Base-by-base conservation (phyloP, 1,140 invertebrate species). In the Aleiodes sp. region DNA sequence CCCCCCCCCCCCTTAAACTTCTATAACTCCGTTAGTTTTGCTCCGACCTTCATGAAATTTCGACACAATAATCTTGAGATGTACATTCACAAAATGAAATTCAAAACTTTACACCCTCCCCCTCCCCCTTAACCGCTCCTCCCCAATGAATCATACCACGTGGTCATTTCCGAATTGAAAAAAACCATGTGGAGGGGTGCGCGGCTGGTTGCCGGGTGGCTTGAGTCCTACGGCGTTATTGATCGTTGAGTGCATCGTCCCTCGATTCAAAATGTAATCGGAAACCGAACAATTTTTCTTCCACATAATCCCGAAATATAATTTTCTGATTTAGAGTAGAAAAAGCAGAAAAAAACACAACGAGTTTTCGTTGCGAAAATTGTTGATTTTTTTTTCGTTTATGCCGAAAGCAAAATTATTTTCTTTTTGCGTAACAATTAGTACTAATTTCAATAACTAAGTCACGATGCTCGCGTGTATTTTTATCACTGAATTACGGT, bases 401-500 rank as follows among this genome's bases (percentile, higher is more conserved):
- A n/a, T n/a, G n/a, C 2, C 2, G 9, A 14, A 63, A 35, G 4
- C 4, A 52, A 26, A 52, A 52, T 8, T 24, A 0, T 24, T 8
- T 3, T 1, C 19, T 24, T 16, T 46, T 21, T 12, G 2, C 46
- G 1, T 21, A 1, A 24, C 21, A 52, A 24, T 52, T 26, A 1
- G 12, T 12, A 43, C n/a, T 16, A n/a, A 1, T 3, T 3, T 43
- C n/a, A 43, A 6, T 43, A 2, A 14, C 26, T 21, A 52, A 68
- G 33, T 33, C 43, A 31, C 7, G 63, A 61, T 8, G 39, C 70
- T 46, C 3, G 9, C 33, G 56, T 65, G 65, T 81, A 81, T 81
- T 82, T 80, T 68, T 64, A 65, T 75, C 72, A 24, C 41, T n/a
- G 28, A 75, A 80, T 77, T 73, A 71, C 73, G 75, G 75, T 71